Evolutionary conservation across 2,113 vertebrate genomes (phyloP).

Genomic region (Melanerpes aurifrons): DNA sequence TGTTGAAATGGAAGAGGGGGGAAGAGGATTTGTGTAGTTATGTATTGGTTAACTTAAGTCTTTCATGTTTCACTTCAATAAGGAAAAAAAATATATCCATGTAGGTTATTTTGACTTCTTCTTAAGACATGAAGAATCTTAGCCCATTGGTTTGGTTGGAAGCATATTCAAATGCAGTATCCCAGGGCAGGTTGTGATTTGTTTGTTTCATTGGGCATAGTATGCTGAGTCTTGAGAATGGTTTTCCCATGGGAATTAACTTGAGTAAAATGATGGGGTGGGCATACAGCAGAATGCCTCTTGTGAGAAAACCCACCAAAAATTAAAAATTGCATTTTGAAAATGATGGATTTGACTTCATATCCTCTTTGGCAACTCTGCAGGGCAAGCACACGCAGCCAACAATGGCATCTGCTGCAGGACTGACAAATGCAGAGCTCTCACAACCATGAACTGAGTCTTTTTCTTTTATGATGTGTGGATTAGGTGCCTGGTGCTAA

Average conservation of each 20-base stretch:
- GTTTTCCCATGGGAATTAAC: neutral
- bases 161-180: neutral
- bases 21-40: neutral
- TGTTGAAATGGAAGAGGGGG: neutral
- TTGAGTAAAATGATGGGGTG: neutral
- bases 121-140: neutral
- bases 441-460: neutral
- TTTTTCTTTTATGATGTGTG: neutral
- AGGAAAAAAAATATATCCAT: neutral
- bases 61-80: neutral
- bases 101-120: neutral
- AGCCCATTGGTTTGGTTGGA: neutral
- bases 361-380: neutral
- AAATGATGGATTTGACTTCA: neutral
- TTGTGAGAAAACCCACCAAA: neutral
- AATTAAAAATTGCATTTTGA: neutral
- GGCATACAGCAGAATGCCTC: neutral
- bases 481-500: neutral
- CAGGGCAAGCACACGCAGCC: neutral
- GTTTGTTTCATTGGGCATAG: neutral
- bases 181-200: neutral
- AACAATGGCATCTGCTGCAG: constrained; percentile 2
- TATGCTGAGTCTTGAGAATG: neutral
- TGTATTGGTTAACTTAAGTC: neutral
- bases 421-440: neutral